Conservation (phyloP, 1,140 invertebrate species). For the Leptinotarsa texana region DNA sequence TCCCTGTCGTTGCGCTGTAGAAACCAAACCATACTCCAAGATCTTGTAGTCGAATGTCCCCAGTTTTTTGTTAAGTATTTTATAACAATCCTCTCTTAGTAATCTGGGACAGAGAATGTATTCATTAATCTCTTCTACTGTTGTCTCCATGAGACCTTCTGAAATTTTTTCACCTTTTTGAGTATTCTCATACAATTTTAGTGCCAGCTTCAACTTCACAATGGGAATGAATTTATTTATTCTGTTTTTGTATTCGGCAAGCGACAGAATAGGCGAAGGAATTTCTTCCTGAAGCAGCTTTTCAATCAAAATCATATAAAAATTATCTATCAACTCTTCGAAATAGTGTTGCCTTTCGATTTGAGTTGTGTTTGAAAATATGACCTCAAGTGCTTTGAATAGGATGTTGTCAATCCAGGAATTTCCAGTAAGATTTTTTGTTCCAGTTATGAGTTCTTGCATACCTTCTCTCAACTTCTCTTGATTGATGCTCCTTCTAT, state of each 20-base stretch:
- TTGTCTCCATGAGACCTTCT: not conserved
- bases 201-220: constrained; percentile 1
- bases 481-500: no score
- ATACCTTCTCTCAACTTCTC: no score
- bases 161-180: not conserved
- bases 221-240: not conserved
- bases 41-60: not conserved
- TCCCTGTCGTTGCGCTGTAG: not conserved
- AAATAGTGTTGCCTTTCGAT: not conserved
- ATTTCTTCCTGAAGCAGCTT: not conserved
- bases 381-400: not conserved
- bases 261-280: not conserved
- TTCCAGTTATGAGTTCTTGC: no score
- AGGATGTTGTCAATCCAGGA: no score
- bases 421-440: no score
- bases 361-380: not conserved
- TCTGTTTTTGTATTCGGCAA: not conserved
- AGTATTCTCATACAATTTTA: not conserved
- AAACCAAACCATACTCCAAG: not conserved
- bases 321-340: not conserved
- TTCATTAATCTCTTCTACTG: not conserved
- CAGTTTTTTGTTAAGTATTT: not conserved
- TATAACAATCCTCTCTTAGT: constrained; percentile 5
- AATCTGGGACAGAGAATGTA: not conserved
- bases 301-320: not conserved